phyloP scores from a whole-genome alignment of 2,113 vertebrate species.

The Saccopteryx leptura region DNA sequence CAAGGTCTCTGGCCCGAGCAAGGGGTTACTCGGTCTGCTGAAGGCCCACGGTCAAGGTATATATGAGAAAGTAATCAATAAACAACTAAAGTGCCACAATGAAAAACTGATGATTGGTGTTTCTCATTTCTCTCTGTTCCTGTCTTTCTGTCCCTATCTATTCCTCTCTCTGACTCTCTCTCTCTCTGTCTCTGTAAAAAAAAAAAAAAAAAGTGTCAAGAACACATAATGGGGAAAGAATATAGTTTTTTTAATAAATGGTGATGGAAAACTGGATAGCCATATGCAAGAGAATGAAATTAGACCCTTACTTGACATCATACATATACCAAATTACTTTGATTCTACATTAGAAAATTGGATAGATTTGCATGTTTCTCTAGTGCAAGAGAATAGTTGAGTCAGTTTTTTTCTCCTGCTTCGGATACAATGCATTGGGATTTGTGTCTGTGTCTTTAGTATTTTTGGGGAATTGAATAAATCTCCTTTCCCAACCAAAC shows the following conservation, averaged over 20 bases:
- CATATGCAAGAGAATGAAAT: neutral
- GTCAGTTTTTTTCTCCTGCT: neutral
- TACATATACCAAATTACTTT: neutral
- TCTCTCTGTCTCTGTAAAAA: too few relatives aligned
- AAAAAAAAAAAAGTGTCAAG: neutral
- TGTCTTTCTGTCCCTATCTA: too few relatives aligned
- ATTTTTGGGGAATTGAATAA: conserved; percentile 46
- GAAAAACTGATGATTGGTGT: too few relatives aligned
- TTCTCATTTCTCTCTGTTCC: too few relatives aligned
- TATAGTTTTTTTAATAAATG: neutral
- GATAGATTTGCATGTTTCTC: neutral
- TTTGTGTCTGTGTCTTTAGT: neutral
- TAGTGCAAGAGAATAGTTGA: neutral
- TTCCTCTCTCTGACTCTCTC: too few relatives aligned
- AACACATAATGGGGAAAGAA: neutral
- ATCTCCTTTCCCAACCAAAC: neutral
- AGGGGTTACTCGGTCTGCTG: too few relatives aligned
- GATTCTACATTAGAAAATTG: neutral
- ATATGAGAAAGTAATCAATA: too few relatives aligned
- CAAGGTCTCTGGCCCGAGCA: too few relatives aligned
- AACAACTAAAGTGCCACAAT: too few relatives aligned
- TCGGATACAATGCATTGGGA: neutral
- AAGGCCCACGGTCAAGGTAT: too few relatives aligned
- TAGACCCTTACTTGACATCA: neutral
- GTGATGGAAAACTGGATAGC: neutral